Base-by-base conservation (phyloP, 2,888 invertebrate species). In the Ecliptopera silaceata region DNA sequence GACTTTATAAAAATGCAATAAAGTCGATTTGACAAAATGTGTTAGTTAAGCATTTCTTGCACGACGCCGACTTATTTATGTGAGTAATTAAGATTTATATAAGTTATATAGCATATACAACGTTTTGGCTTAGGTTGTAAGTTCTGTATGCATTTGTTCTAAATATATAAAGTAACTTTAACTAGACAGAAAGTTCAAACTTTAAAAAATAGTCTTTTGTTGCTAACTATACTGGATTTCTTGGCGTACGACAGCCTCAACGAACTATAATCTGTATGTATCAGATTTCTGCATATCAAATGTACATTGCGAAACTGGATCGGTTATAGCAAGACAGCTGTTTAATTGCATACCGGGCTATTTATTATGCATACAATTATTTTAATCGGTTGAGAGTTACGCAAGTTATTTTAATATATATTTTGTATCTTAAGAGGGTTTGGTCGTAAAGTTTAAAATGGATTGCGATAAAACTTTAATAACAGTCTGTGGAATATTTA, bases 221-320 rank as follows among this genome's bases (percentile, higher is more conserved):
- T 18, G 11, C n/a, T 13, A 36, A 46, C 36, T 60, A 75, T 72
- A 29, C 47, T 45, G 47, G 22, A 72, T 75, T 70, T 71, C 70
- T 79, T 74, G 78, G 75, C 80, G 80, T 76, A 87, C 84, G 86
- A 88, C 87, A 86, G 86, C 83, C 65, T 75, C 72, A 73, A 73
- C 69, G 65, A 79, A 80, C 75, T 80, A 84, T 85, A 82, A 84
- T 80, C 79, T 72, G 74, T 75, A 42, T 34, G 41, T 54, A 80
- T 85, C 86, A 70, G 71, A 81, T 86, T 86, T 82, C 83, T 76
- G 77, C 75, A 79, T 84, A 84, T 86, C 84, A 75, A 78, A 79
- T 81, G 77, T 72, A 69, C 69, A 73, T 83, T 79, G 75, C 74
- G 75, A 76, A 77, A 81, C 77, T 71, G 71, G 71, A 75, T 75